Base-by-base conservation (phyloP, 2,113 vertebrate species). In the Chunga burmeisteri region DNA sequence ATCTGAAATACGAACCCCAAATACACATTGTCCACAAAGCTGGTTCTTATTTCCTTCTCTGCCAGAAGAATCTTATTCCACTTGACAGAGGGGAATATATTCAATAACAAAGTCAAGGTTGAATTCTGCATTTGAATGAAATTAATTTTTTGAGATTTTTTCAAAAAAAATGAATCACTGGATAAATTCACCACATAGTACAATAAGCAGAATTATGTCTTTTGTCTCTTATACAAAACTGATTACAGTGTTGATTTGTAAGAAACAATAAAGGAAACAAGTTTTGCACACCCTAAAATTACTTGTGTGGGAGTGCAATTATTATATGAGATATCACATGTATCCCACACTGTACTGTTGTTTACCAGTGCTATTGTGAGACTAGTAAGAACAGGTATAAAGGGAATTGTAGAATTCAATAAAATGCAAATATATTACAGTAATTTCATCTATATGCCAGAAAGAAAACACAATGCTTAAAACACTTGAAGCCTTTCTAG, bases 241-340 rank as follows among this genome's bases (percentile, higher is more conserved):
- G 72, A 92, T 94, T 90, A 88, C 36, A 65, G 21, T 55, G 63
- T 81, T 90, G 93, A 79, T 95, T 93, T 56, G 53, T 80, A 80
- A 78, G 82, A 88, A 80, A 85, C 59, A 92, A 89, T 88, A 82
- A 90, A 86, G 61, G 78, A 91, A 92, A 82, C 49, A 82, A 92
- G 49, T 85, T 92, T 80, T 81, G 75, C 55, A 75, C 44, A 85
- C 88, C 40, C 81, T 88, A 49, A 75, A 93, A 90, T 81, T 71
- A 66, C 80, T 86, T 56, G 86, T 59, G 86, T 96, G 74, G 95
- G 95, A 96, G 94, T 94, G 88, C 34, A 94, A 26, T 91, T 94
- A 44, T 87, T 67, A 66, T 40, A 47, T 6, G 34, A 94, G 82
- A 34, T 67, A 90, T 85, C 88, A 89, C 62, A 82, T 63, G 29